Conservation (phyloP, 2,888 invertebrate genomes). For the Acleris literana region DNA sequence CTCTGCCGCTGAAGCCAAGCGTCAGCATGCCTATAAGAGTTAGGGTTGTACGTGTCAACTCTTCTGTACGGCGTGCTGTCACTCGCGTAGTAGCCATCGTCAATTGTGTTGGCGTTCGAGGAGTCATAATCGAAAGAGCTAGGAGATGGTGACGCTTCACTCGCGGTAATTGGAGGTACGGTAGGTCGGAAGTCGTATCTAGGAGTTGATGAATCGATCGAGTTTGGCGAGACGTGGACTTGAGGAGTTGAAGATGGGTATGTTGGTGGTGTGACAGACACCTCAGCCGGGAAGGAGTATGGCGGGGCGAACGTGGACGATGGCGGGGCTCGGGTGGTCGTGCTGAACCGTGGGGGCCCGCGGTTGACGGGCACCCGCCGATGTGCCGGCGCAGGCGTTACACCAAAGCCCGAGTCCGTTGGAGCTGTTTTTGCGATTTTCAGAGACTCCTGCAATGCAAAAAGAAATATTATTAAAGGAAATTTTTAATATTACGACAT, state of each 20-base stretch:
- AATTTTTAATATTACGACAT: background rate
- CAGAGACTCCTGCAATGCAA: conserved; percentile 85
- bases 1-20: conserved; percentile 63
- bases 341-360: conserved; percentile 61
- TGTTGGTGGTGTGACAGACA: conserved; percentile 62
- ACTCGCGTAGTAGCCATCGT: conserved; percentile 63
- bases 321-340: conserved; percentile 60
- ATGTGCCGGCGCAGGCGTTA: conserved; percentile 74
- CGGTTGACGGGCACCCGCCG: conserved; percentile 48
- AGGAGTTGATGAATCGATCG: conserved; percentile 69
- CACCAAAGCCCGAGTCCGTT: conserved; percentile 86
- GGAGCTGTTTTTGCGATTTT: conserved; percentile 88
- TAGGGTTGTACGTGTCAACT: conserved; percentile 72
- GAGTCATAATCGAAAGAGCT: conserved; percentile 69
- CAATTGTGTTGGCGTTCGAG: conserved; percentile 71
- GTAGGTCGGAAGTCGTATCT: conserved; percentile 71
- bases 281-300: conserved; percentile 60
- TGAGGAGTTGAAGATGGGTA: conserved; percentile 66
- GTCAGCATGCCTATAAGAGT: conserved; percentile 75
- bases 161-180: conserved; percentile 69
- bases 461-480: too few relatives aligned
- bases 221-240: conserved; percentile 76
- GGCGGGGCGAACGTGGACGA: conserved; percentile 55
- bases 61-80: conserved; percentile 62
- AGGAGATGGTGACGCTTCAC: conserved; percentile 66